Conservation (phyloP, 2,797 vertebrate species). For the Coendou prehensilis region DNA sequence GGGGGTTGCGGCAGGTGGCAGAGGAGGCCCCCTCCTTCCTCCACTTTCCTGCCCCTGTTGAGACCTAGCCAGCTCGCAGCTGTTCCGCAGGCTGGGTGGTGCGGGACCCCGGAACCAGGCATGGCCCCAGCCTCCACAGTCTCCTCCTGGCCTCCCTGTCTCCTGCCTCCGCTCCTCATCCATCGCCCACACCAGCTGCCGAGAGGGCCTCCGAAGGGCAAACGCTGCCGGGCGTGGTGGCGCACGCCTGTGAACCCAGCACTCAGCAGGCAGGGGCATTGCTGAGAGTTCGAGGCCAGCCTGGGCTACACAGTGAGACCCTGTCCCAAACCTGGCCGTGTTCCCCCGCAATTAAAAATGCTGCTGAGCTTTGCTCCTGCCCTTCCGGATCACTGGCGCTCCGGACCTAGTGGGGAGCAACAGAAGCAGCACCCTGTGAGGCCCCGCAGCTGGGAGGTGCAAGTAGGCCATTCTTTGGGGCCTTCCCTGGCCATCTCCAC, state of each 20-base stretch:
- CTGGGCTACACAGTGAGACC: neutral
- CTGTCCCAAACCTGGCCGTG: neutral
- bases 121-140: neutral
- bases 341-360: too few species aligned
- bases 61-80: neutral
- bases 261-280: neutral
- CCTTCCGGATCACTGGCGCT: neutral
- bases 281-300: neutral
- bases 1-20: too few species aligned
- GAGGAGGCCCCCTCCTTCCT: too few species aligned
- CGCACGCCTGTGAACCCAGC: neutral
- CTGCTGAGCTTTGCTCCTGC: neutral
- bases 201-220: neutral
- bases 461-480: neutral
- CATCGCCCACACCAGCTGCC: neutral
- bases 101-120: fast-evolving
- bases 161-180: neutral
- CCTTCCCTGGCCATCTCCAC: neutral
- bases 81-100: neutral
- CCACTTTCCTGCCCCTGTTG: neutral
- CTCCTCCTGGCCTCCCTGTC: neutral
- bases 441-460: neutral
- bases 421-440: fast-evolving
- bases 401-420: neutral
- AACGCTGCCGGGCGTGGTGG: fast-evolving